Evolutionary conservation across 2,888 invertebrate genomes (phyloP).

Genomic region (Dromius quadrimaculatus): DNA sequence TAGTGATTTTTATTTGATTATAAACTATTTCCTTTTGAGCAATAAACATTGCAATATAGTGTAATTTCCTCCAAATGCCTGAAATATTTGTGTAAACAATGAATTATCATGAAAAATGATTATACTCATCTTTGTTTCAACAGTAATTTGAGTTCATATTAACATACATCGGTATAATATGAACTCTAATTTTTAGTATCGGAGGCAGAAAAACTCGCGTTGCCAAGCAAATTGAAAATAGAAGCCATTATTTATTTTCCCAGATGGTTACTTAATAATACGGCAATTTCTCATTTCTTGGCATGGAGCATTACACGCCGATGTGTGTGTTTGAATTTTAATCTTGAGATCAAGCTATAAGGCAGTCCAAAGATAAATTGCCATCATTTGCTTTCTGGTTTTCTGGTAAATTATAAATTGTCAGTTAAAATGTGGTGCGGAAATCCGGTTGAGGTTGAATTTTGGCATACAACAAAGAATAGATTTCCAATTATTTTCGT

Average conservation of each 20-base stretch:
- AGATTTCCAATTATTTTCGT: slow-evolving; percentile 23
- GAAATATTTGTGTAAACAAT: no score
- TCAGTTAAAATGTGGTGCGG: slow-evolving; percentile 44
- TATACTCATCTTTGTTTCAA: no score
- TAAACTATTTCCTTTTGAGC: no score
- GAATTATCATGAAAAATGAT: no score
- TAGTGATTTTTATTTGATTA: no score
- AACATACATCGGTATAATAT: not conserved
- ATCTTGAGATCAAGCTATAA: slow-evolving; percentile 59
- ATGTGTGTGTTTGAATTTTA: slow-evolving; percentile 66
- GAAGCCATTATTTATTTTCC: slow-evolving; percentile 33
- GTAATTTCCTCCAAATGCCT: no score
- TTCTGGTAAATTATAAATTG: slow-evolving; percentile 50
- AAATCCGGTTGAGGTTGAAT: not conserved
- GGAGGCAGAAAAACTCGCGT: not conserved
- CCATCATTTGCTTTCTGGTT: slow-evolving; percentile 49
- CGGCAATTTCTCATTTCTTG: slow-evolving; percentile 61
- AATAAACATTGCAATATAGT: no score
- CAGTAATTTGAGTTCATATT: no score
- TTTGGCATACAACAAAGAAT: not conserved
- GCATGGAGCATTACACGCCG: slow-evolving; percentile 56
- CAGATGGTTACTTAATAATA: slow-evolving; percentile 26
- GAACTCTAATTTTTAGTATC: not conserved
- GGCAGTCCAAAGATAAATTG: slow-evolving; percentile 50
- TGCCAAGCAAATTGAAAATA: slow-evolving; percentile 17